Percentiles rank a stretch among this genome's conserved stretches.
Conservation (phyloP, 2,797 vertebrate species). For the Crenichthys baileyi region DNA sequence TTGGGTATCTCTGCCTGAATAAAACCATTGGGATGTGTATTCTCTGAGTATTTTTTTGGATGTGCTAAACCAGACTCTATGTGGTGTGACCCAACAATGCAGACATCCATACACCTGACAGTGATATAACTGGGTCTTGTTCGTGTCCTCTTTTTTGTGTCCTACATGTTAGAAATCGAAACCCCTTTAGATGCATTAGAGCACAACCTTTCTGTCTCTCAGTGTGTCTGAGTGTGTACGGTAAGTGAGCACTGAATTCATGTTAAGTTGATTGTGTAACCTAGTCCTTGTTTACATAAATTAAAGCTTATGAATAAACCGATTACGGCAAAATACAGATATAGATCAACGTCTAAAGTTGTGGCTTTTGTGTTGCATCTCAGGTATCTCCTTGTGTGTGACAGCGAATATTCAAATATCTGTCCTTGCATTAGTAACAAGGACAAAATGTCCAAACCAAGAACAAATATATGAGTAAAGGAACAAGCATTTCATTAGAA, state of each 20-base stretch:
- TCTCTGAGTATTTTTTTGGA: neutral
- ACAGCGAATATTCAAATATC: constrained; percentile 21
- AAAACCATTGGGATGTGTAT: neutral
- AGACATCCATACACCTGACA: constrained; percentile 4
- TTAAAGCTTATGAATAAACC: constrained; percentile 44
- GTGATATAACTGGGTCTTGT: constrained; percentile 20
- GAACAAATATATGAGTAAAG: constrained; percentile 14
- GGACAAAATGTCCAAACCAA: constrained; percentile 17
- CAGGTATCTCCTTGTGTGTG: neutral
- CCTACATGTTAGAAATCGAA: constrained; percentile 36
- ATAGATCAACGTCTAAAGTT: constrained; percentile 6
- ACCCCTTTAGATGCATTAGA: constrained; percentile 43
- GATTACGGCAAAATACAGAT: neutral
- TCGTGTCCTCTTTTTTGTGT: constrained; percentile 25
- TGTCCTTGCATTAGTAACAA: constrained; percentile 4
- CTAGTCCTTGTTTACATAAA: constrained; percentile 54
- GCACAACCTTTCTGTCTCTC: constrained; percentile 17
- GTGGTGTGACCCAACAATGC: neutral
- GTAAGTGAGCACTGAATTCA: neutral
- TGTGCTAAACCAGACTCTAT: neutral
- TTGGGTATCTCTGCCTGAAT: neutral
- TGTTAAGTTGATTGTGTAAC: constrained; percentile 24
- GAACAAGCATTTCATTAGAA: constrained; percentile 15
- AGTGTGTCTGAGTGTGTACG: constrained; percentile 26
- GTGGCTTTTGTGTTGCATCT: constrained; percentile 5